Evolutionary conservation across 2,797 vertebrate species (phyloP), one percentile per base, ranked within the genome.

Genomic region (Lagodon rhomboides): DNA sequence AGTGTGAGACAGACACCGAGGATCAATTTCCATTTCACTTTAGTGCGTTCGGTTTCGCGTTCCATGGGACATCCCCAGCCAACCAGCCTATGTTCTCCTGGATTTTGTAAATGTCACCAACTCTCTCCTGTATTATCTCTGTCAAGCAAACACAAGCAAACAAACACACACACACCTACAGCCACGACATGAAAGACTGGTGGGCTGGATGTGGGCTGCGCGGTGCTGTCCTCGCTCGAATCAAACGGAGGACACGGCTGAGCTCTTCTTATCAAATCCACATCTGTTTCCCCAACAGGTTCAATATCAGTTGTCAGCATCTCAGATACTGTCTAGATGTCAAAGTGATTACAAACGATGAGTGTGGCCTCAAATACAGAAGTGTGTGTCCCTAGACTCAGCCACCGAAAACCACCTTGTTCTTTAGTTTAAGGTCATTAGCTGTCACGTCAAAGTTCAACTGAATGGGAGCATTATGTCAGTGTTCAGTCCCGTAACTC

Each of bases 61-160:
- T 84, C 72, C 56, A 70, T 80, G 93, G 93, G 92, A 56, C 87
- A 85, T 77, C 89, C 95, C 94, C 94, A 51, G 3, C n/a, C 66
- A 81, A 71, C 53, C 20, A 53, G 69, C 51, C 13, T 73, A 27
- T 71, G 69, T 87, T 93, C 82, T 90, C 85, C 79, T 91, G 83
- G 83, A 88, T 72, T 38, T 47, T 68, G 15, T 66, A 89, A 89
- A 91, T 84, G 82, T 86, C 83, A 87, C 27, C 34, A 6, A 54
- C 77, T 58, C 65, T 85, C 76, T 89, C 67, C 56, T 49, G 25
- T 25, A 13, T 68, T 62, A 38, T 73, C 50, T 75, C 59, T 56
- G 44, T 63, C 67, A 15, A 47, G 9, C 51, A 58, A 12, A 12
- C 51, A 55, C 4, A 9, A 38, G 38, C 38, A 38, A 38, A 38